Conservation (phyloP, 2,888 invertebrate genomes). For the Andrena minutula region DNA sequence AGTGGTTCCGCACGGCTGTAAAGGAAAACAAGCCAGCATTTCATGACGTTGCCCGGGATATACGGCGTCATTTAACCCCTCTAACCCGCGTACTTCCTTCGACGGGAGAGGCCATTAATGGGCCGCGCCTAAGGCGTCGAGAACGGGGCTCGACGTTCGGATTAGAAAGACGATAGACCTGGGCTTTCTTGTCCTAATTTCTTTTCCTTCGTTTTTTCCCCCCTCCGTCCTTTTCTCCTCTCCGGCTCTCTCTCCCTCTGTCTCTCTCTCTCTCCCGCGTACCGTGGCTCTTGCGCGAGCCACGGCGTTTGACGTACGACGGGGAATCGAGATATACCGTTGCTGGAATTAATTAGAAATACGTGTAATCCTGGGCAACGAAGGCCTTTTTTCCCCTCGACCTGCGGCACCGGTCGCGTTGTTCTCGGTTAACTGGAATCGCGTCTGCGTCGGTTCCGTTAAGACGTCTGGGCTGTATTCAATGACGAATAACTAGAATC, state of each 20-base stretch:
- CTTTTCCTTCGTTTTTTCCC: background rate
- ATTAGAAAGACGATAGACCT: conserved; percentile 63
- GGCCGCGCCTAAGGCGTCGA: conserved; percentile 56
- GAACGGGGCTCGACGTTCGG: conserved; percentile 32
- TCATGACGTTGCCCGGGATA: conserved; percentile 66
- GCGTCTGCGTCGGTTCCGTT: conserved; percentile 20
- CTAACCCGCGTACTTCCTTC: conserved; percentile 62
- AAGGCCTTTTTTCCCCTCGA: background rate
- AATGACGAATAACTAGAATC: conserved; percentile 52
- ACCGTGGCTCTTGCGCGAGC: background rate
- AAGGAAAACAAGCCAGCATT: conserved; percentile 69
- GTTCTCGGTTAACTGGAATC: conserved; percentile 28
- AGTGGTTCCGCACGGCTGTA: conserved; percentile 60
- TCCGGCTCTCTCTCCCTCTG: too few species aligned
- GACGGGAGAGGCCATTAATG: conserved; percentile 57
- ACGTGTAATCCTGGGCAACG: conserved; percentile 45
- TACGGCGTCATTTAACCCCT: conserved; percentile 67
- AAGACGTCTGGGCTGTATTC: conserved; percentile 37
- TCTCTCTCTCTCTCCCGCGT: too few species aligned
- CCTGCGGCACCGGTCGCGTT: background rate
- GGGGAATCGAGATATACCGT: conserved; percentile 43
- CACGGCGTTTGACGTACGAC: conserved; percentile 35
- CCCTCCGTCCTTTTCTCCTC: background rate
- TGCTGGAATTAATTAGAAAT: conserved; percentile 62
- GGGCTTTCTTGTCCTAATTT: conserved; percentile 53